Evolutionary conservation across 2,888 invertebrate species (phyloP).

Genomic region (Zeuzera pyrina): DNA sequence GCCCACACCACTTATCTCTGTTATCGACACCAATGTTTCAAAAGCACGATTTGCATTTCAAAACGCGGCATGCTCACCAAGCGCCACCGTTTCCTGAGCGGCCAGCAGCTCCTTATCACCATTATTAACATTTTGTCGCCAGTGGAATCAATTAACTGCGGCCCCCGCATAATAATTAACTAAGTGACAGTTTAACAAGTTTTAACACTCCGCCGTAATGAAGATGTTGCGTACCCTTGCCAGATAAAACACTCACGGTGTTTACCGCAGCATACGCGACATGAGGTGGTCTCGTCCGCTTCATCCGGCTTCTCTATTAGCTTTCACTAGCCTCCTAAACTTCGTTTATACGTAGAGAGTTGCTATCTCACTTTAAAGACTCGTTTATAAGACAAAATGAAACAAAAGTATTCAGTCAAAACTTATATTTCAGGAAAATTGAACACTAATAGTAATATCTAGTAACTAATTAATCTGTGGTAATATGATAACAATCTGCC

Average conservation of each 20-base stretch:
- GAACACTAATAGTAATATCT: too few species aligned
- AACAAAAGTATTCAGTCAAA: too few species aligned
- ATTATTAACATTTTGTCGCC: conserved; percentile 70
- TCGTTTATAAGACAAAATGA: too few species aligned
- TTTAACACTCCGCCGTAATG: conserved; percentile 68
- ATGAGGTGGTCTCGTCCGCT: conserved; percentile 29
- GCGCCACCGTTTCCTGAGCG: conserved; percentile 19
- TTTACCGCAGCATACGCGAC: conserved; percentile 30
- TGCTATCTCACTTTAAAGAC: too few species aligned
- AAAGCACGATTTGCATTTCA: conserved; percentile 50
- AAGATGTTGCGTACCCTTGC: conserved; percentile 51
- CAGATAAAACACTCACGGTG: conserved; percentile 28
- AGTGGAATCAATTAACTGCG: conserved; percentile 60
- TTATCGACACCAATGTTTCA: conserved; percentile 45
- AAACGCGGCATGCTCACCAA: conserved; percentile 24
- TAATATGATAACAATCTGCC: too few species aligned
- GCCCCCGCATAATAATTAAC: conserved; percentile 63
- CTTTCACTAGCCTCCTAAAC: background rate
- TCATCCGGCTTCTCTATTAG: background rate
- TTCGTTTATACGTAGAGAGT: background rate
- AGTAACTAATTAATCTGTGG: too few species aligned
- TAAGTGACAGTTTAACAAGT: conserved; percentile 64
- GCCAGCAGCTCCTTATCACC: conserved; percentile 33
- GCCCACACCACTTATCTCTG: conserved; percentile 33
- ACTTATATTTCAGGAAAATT: too few species aligned